phyloP scores from a whole-genome alignment of 2,113 vertebrate species.

The western clawed frog (Xenopus tropicalis) region DNA sequence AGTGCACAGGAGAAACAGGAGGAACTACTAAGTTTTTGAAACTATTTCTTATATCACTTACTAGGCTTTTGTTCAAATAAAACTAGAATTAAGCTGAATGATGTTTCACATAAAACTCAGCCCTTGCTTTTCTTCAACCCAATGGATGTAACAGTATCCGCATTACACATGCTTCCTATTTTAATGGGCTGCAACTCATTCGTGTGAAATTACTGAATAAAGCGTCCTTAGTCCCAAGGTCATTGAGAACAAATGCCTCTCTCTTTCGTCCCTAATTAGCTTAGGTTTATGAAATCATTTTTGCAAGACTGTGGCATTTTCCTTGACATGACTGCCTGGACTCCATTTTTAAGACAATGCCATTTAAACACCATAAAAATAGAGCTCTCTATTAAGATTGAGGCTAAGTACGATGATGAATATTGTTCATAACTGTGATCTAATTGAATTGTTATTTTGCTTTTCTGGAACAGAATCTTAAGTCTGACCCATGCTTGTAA shows the following conservation, averaged over 20 bases:
- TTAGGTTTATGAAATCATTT: conserved; percentile 21
- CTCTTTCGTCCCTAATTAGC: conserved; percentile 29
- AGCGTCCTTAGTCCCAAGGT: conserved; percentile 2
- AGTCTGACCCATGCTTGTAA: neutral
- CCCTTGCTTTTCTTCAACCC: conserved; percentile 29
- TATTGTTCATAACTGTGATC: neutral
- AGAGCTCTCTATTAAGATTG: neutral
- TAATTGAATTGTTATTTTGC: neutral
- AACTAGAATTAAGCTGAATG: conserved; percentile 29
- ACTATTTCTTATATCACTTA: neutral
- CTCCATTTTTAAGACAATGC: neutral
- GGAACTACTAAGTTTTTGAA: too few relatives aligned
- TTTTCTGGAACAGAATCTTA: neutral
- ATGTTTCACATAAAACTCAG: conserved; percentile 19
- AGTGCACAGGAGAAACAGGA: too few relatives aligned
- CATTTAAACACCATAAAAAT: neutral
- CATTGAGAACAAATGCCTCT: conserved; percentile 23
- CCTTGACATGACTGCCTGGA: conserved; percentile 3
- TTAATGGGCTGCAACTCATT: conserved; percentile 39
- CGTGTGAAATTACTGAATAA: conserved; percentile 33
- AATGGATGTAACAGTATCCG: conserved; percentile 36
- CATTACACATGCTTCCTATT: conserved; percentile 41
- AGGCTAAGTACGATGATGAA: neutral
- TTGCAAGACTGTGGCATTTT: neutral
- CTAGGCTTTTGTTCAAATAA: conserved; percentile 41